Evolutionary conservation across 1,140 invertebrate species (phyloP).

Genomic region (Trissolcus basalis): DNA sequence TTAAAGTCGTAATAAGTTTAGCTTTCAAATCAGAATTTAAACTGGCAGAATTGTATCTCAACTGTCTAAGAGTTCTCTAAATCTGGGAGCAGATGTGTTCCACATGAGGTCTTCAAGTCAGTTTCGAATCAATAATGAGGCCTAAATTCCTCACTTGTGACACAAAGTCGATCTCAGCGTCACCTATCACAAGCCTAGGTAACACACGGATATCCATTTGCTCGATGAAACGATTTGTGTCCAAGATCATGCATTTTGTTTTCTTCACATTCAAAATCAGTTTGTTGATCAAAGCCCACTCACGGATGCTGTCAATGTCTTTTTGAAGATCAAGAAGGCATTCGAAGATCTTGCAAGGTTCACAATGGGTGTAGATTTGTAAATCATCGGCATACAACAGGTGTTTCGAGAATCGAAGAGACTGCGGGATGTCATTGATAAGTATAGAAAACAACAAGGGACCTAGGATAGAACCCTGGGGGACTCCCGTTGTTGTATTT

Average conservation of each 20-base stretch:
- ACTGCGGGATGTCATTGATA: not conserved
- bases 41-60: not conserved
- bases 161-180: not conserved
- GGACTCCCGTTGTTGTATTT: not conserved
- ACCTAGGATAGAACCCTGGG: not conserved
- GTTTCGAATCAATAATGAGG: not conserved
- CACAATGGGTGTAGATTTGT: not conserved
- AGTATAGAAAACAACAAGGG: not conserved
- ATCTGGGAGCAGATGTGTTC: not conserved
- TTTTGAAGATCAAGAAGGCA: not conserved
- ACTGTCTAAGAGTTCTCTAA: not conserved
- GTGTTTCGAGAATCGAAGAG: not conserved
- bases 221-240: not conserved
- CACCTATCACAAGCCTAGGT: not conserved
- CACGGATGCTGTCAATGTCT: not conserved
- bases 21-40: not conserved
- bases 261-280: not conserved
- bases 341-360: not conserved
- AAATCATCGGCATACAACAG: constrained; percentile 5
- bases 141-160: not conserved
- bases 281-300: not conserved
- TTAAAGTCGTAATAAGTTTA: not conserved
- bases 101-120: not conserved
- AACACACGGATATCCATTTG: not conserved
- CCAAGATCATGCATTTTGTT: not conserved